Evolutionary conservation across 2,888 invertebrate species (phyloP), one percentile per base, ranked within the genome.

Genomic region (Vannuccia rotundouncinata): DNA sequence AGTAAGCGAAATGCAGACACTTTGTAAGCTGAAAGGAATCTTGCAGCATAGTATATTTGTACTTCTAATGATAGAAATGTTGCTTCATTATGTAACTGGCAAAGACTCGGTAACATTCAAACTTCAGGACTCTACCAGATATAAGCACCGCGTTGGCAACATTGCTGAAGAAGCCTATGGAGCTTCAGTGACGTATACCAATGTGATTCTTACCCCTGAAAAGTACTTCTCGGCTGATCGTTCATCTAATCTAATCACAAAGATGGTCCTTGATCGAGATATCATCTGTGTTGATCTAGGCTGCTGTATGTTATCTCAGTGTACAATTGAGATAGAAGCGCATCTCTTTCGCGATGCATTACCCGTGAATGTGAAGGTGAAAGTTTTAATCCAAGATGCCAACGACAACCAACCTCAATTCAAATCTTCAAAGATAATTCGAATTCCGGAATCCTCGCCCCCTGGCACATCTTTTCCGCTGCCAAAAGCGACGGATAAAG

Each of bases 371-470:
- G 31, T 75, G 2, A 30, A 75, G 29, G 31, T 75, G 5, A 13
- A 29, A 1, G 31, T 75, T 5, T 5, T 25, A n/a, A 28, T 75
- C 2, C 29, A 29, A 27, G 79, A 79, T 29, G 29, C 13, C 10
- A 79, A 79, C 28, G 79, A 79, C 77, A 79, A 79, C 29, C 1
- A 79, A 28, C 79, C 79, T 10, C 27, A 13, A 28, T 79, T 79
- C n/a, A 25, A 27, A n/a, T 10, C 27, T 1, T 29, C 29, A 10
- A 66, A 1, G n/a, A 13, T 76, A 5, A 76, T 79, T 13, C 25
- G 2, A n/a, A 79, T 79, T 78, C 79, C 79, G 77, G 79, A 79
- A 78, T 79, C 79, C 1, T 13, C 66, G 25, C 5, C 22, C 1
- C 17, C 29, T 2, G 60, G 60, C 29, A 22, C 73, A 13, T 28